phyloP scores from a whole-genome alignment of 2,113 vertebrate species.

The Pollimyrus isidori region DNA sequence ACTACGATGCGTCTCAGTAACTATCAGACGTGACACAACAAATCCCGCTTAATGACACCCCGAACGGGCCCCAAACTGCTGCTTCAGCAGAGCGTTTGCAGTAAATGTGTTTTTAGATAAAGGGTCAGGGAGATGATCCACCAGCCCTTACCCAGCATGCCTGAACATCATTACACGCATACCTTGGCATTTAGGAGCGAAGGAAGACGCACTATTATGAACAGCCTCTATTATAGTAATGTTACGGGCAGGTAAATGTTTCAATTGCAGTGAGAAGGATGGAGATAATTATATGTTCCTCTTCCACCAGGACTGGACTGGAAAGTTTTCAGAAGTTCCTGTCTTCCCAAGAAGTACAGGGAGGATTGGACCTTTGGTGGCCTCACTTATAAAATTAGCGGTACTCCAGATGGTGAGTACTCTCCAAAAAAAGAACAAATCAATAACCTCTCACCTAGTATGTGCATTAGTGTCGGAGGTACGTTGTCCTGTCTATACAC shows the following conservation, averaged over 20 bases:
- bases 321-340: constrained; percentile 77
- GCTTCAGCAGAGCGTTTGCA: not conserved
- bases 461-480: not conserved
- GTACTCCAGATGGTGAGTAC: constrained; percentile 79
- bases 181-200: not conserved
- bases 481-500: not conserved
- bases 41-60: not conserved
- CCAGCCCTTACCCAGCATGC: not conserved
- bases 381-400: constrained; percentile 82
- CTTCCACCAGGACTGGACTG: constrained; percentile 55
- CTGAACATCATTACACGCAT: not conserved
- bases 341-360: constrained; percentile 80
- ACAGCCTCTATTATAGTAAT: constrained; percentile 13
- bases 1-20: not conserved
- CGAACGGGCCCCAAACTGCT: not conserved
- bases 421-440: not conserved
- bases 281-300: not conserved
- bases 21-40: not conserved
- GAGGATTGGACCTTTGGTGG: constrained; percentile 85
- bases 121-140: not conserved
- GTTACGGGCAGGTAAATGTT: not conserved
- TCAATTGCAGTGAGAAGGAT: constrained; percentile 2
- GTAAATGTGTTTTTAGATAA: constrained; percentile 1
- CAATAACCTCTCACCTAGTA: not conserved
- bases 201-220: constrained; percentile 7